These are phyloP conservation scores for Eulemur rubriventer DNA, from an alignment of 2,797 vertebrate species.

Conservation along the genomic window DNA sequence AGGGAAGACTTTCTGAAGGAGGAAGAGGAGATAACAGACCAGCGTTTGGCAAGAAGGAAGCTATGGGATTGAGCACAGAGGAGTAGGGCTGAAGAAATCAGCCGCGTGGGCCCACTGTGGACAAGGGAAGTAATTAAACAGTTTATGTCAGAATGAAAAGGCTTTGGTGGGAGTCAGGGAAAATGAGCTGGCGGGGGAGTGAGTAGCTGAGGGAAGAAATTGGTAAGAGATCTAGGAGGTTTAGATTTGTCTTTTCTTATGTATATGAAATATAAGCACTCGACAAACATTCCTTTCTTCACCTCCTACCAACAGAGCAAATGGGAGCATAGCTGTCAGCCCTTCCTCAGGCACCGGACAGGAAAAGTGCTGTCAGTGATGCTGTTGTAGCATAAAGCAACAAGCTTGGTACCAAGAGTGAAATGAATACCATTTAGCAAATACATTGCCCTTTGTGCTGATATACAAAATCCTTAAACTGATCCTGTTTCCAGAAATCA, in stretches of 20 bases:
- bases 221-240: background rate
- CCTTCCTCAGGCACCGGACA: background rate
- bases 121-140: background rate
- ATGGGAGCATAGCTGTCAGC: background rate
- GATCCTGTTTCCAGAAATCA: constrained; percentile 29
- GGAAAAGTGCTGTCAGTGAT: constrained; percentile 8
- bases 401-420: constrained; percentile 24
- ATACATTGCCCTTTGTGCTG: constrained; percentile 29
- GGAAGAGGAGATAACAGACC: background rate
- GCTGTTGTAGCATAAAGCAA: background rate
- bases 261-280: background rate
- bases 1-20: constrained; percentile 9
- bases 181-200: background rate
- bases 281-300: background rate
- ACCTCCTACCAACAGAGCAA: background rate
- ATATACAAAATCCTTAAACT: constrained; percentile 31
- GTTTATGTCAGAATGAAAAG: constrained; percentile 22
- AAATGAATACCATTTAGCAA: constrained; percentile 57
- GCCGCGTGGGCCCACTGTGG: background rate
- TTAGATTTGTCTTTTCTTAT: constrained; percentile 48
- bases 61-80: background rate
- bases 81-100: background rate
- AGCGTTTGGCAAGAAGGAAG: background rate
- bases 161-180: background rate
- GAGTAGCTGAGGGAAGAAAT: background rate